Conservation (phyloP, 2,888 invertebrate genomes). For the Rotaria macrura region DNA sequence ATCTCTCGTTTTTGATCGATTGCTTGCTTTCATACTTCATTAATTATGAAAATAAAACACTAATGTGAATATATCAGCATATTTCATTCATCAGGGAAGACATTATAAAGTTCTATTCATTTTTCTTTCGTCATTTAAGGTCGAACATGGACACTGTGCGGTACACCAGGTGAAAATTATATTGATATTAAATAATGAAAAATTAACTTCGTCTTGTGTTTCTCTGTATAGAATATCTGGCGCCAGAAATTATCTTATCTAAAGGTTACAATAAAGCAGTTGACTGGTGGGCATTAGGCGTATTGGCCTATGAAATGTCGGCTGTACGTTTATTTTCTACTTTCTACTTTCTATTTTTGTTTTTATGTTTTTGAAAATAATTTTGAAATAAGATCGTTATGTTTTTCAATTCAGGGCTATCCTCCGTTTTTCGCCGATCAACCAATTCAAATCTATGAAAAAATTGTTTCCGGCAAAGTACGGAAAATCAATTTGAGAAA, state of each 20-base stretch:
- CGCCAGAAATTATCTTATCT: constrained; percentile 58
- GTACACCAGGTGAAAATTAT: constrained; percentile 62
- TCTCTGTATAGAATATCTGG: constrained; percentile 57
- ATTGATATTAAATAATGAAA: too few relatives aligned
- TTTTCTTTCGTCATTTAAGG: neutral
- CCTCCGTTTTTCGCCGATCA: constrained; percentile 99
- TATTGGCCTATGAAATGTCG: constrained; percentile 52
- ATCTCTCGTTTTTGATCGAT: too few relatives aligned
- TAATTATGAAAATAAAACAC: too few relatives aligned
- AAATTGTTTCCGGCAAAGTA: constrained; percentile 94
- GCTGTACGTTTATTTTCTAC: constrained; percentile 37
- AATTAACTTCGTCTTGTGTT: too few relatives aligned
- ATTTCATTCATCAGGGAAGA: too few relatives aligned
- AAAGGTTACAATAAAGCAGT: constrained; percentile 89
- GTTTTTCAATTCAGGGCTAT: constrained; percentile 60
- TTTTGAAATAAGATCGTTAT: too few relatives aligned
- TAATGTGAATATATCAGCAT: too few relatives aligned
- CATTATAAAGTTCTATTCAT: too few relatives aligned
- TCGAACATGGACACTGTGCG: constrained; percentile 97
- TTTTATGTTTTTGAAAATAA: neutral
- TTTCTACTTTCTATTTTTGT: too few relatives aligned
- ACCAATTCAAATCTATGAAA: constrained; percentile 99
- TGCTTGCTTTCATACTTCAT: too few relatives aligned
- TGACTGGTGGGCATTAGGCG: constrained; percentile 90
- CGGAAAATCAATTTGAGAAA: constrained; percentile 3